Percentiles rank a stretch among this genome's conserved stretches.
Evolutionary conservation across 2,113 vertebrate species (phyloP).

Genomic region (Bubo blakistoni): DNA sequence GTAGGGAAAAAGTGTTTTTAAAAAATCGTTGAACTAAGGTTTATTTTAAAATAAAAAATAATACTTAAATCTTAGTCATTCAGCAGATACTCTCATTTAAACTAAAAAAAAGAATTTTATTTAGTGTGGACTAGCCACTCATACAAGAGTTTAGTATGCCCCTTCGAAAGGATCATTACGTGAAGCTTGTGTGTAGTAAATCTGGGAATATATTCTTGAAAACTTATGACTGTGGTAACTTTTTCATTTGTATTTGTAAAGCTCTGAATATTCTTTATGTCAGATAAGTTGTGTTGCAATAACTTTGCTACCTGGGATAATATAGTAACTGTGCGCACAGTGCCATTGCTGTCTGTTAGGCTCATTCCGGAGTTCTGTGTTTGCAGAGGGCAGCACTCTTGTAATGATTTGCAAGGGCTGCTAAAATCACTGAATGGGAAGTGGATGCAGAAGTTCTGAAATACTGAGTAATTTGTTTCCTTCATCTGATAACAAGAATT

Average conservation of each 20-base stretch:
- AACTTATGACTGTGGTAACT: neutral
- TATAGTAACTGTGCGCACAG: neutral
- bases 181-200: neutral
- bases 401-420: constrained; percentile 6
- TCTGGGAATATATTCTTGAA: constrained; percentile 37
- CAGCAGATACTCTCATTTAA: constrained; percentile 42
- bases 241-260: constrained; percentile 43
- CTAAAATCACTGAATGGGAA: constrained; percentile 16
- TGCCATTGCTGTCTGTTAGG: neutral
- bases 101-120: constrained; percentile 8
- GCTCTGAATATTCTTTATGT: neutral
- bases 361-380: neutral
- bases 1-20: neutral
- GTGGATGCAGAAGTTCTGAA: constrained; percentile 43
- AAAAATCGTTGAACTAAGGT: neutral
- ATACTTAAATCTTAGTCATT: constrained; percentile 14
- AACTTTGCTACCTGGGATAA: neutral
- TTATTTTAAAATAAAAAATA: neutral
- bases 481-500: constrained; percentile 60
- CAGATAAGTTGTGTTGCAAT: constrained; percentile 17
- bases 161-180: neutral
- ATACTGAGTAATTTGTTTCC: constrained; percentile 49
- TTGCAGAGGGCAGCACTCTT: constrained; percentile 12
- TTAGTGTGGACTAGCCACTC: constrained; percentile 13
- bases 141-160: neutral